Base-by-base conservation (phyloP, 2,888 invertebrate genomes). In the Drosophila neutralis region DNA sequence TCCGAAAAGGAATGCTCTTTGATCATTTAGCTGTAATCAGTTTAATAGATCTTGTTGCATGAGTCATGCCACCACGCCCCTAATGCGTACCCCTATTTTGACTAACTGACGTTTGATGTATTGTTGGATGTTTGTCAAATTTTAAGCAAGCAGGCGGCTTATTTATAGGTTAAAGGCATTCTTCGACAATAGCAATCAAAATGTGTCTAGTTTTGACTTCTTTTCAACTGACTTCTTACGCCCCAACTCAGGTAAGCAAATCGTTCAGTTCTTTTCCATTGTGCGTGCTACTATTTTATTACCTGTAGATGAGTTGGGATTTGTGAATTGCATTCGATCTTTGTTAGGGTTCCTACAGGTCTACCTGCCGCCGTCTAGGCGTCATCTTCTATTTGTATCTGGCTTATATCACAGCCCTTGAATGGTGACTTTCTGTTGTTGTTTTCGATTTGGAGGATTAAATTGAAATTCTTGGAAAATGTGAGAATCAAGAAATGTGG, bases 61-160 rank as follows among this genome's bases (percentile, higher is more conserved):
- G 76, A 80, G 67, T 82, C 76, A 72, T 29, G 11, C 45, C 5
- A 40, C 49, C 74, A 73, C 71, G 79, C 85, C 87, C 73, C 49
- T 45, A 51, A 40, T 42, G 42, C 33, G 57, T 45, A 66, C 70
- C 71, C 67, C 36, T 53, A 18, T 31, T 62, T 24, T 45, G 38
- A 54, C 61, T 66, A 86, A 82, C 81, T 66, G 78, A 48, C 83
- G 68, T 62, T 83, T 81, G 87, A 87, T 76, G 48, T 68, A 82
- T 76, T 76, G 66, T 70, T 40, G 31, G 21, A 42, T 64, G 64
- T 78, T 71, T 84, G 82, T 87, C 84, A 87, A 76, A 66, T 68
- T 70, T 75, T 52, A 31, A 49, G 58, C 60, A 59, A n/a, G 29
- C 56, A 29, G 35, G 64, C 72, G 67, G 56, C n/a, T 45, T 61